Evolutionary conservation across 2,797 vertebrate species (phyloP).

Genomic region (Heliangelus exortis): DNA sequence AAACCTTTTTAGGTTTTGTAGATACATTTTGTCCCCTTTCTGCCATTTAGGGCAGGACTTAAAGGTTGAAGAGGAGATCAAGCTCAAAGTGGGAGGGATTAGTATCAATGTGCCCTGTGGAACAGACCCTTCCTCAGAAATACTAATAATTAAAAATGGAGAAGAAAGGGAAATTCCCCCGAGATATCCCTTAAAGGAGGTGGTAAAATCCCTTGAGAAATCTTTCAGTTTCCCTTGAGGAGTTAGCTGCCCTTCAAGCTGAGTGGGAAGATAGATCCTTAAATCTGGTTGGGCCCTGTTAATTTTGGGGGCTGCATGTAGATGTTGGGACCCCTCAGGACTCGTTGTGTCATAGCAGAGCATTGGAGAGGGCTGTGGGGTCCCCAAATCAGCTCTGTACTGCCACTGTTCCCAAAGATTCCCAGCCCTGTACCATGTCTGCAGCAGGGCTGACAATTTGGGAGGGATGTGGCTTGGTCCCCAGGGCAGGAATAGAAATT

Average conservation of each 20-base stretch:
- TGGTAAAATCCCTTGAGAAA: neutral
- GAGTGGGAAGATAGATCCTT: neutral
- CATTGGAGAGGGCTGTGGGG: accelerated
- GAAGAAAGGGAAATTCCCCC: neutral
- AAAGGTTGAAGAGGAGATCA: neutral
- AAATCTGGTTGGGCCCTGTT: neutral
- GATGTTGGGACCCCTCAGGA: neutral
- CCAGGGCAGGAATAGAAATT: neutral
- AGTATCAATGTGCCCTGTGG: neutral
- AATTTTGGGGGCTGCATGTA: neutral
- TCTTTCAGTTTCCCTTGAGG: neutral
- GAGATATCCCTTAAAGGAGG: neutral
- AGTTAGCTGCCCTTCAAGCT: neutral
- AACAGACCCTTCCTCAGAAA: neutral
- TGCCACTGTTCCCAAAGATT: neutral
- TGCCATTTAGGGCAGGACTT: neutral
- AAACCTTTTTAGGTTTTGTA: neutral
- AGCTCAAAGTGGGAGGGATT: neutral
- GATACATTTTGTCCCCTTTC: neutral
- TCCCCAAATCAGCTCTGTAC: neutral
- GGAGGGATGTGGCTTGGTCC: neutral
- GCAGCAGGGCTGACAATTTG: neutral
- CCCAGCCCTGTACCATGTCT: accelerated
- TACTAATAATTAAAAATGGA: neutral
- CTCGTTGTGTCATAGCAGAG: accelerated